phyloP scores from a whole-genome alignment of 2,113 vertebrate genomes.

The Plecturocebus donacophilus region DNA sequence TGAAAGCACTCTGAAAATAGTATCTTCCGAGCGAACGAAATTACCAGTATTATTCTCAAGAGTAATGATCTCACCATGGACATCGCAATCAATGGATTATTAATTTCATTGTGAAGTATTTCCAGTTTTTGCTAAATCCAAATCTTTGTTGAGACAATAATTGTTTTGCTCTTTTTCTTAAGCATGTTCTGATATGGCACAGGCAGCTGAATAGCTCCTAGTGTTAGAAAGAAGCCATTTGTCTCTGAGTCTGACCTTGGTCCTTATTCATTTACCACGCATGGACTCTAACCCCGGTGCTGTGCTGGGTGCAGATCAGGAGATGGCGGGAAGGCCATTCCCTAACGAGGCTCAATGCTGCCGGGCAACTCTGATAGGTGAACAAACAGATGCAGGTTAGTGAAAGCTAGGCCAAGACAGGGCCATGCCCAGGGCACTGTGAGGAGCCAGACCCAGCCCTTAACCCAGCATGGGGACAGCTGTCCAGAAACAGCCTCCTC shows the following conservation, averaged over 20 bases:
- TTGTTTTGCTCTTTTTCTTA: neutral
- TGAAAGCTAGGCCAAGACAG: neutral
- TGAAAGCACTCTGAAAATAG: accelerated
- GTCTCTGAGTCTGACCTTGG: accelerated
- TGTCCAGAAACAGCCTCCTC: neutral
- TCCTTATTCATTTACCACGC: accelerated
- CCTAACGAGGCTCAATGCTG: accelerated
- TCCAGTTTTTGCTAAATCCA: neutral
- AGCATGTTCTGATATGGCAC: accelerated
- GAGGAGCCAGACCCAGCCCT: neutral
- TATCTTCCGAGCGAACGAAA: accelerated
- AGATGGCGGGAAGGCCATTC: accelerated
- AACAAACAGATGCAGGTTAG: accelerated
- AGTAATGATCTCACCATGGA: accelerated
- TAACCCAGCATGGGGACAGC: accelerated
- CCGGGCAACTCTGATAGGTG: neutral
- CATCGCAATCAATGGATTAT: neutral
- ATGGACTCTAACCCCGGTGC: neutral
- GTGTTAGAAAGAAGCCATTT: accelerated
- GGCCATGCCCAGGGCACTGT: accelerated
- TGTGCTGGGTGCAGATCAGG: accelerated
- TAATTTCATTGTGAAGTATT: neutral
- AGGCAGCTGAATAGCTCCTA: accelerated
- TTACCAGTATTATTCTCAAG: accelerated
- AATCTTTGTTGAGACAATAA: too few relatives aligned